Evolutionary conservation across 1,140 invertebrate genomes (phyloP).

Genomic region (Halesus radiatus): DNA sequence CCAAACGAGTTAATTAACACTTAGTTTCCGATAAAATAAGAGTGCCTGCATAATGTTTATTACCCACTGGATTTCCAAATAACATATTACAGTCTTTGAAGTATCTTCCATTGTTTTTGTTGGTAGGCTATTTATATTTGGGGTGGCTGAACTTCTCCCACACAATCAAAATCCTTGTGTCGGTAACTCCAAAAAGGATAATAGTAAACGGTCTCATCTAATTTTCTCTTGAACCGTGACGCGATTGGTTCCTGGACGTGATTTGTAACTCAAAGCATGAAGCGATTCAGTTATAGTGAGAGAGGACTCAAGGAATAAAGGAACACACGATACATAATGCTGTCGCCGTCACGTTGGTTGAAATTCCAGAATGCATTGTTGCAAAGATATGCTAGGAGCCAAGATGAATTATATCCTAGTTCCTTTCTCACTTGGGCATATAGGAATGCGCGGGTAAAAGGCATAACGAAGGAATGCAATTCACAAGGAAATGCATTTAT

Average conservation of each 20-base stretch:
- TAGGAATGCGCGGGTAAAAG: constrained; percentile 11
- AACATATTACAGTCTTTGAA: too few relatives aligned
- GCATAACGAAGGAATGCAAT: constrained; percentile 15
- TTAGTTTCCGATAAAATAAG: too few relatives aligned
- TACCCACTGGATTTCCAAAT: too few relatives aligned
- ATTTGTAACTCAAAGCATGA: constrained; percentile 7
- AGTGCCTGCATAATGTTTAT: too few relatives aligned
- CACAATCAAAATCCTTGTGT: background rate
- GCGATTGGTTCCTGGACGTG: constrained; percentile 12
- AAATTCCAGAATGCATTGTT: background rate
- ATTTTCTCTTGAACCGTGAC: constrained; percentile 13
- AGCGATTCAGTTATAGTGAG: background rate
- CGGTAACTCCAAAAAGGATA: background rate
- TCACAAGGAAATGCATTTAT: constrained; percentile 13
- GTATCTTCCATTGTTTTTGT: too few relatives aligned
- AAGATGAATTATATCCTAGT: background rate
- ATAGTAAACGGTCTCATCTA: constrained; percentile 7
- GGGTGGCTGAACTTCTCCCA: constrained; percentile 6
- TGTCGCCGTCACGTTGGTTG: background rate
- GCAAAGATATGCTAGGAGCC: background rate
- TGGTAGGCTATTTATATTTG: too few relatives aligned
- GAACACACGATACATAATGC: background rate
- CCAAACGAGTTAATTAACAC: too few relatives aligned
- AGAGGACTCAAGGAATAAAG: constrained; percentile 3
- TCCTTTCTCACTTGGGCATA: background rate